Evolutionary conservation across 2,888 invertebrate genomes (phyloP), one percentile per base, ranked within the genome.

Genomic region (Dendrolimus houi): DNA sequence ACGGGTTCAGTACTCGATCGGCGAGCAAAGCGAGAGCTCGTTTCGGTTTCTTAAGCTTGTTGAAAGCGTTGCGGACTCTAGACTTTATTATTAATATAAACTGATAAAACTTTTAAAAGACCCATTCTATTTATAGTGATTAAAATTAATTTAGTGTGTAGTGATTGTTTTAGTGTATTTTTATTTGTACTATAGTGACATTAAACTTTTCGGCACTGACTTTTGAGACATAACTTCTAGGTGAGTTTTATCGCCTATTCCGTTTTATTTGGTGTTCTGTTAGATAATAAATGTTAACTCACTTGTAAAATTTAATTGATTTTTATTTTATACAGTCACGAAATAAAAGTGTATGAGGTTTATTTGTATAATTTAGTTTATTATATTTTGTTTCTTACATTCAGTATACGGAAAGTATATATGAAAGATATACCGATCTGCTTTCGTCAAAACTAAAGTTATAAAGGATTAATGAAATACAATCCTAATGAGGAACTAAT

Each of bases 21-120:
- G 72, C 79, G 63, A 62, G 77, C 81, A 75, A 54, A 59, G 76
- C 60, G 81, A 71, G 74, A 77, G 80, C 85, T 74, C 86, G 87
- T 72, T 67, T 62, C 67, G 61, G 56, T 73, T 59, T 78, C 78
- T 83, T 81, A 68, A 79, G 74, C 65, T 79, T 79, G 75, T 74
- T 75, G 70, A 61, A 67, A 71, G 64, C 59, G 57, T 62, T 65
- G 68, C 63, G 62, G 58, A 56, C 56, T 58, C 29, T 62, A 53
- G 54, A 67, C 57, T 56, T 52, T 47, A 10, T 47, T 54, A 58
- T 55, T 52, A 56, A 54, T 40, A 55, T 53, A 47, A 56, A 59
- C 52, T 53, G 64, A 62, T 52, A 60, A 61, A 59, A 62, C 59
- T 56, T 41, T 61, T 61, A 56, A 59, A 29, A 29, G 29, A 29